phyloP scores from a whole-genome alignment of 1,140 invertebrate species.

The Temnothorax longispinosus region DNA sequence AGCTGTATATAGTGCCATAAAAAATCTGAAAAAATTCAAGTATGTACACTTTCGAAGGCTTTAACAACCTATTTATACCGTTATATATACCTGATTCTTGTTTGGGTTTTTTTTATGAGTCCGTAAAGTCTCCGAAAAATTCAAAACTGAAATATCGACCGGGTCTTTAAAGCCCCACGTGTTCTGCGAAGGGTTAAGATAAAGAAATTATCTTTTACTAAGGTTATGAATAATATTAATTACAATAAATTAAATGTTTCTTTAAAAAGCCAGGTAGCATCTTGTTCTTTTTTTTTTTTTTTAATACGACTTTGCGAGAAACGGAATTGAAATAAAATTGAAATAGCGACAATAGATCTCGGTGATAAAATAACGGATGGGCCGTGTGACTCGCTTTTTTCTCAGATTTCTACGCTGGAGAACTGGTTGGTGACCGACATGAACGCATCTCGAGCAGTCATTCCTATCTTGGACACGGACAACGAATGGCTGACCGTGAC shows the following conservation, averaged over 20 bases:
- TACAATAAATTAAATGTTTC: background rate
- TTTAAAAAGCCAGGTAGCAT: background rate
- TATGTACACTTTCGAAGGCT: no score
- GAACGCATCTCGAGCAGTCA: constrained; percentile 84
- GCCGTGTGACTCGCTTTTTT: constrained; percentile 25
- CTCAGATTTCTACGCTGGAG: constrained; percentile 87
- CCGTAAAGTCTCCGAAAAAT: no score
- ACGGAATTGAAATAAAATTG: background rate
- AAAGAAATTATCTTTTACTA: background rate
- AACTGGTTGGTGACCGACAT: constrained; percentile 89
- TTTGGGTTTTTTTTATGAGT: no score
- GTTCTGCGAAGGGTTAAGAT: no score
- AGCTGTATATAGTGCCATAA: no score
- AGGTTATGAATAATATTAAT: background rate
- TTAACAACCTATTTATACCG: no score
- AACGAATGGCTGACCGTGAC: constrained; percentile 87
- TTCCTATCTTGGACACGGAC: constrained; percentile 86
- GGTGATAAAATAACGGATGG: background rate
- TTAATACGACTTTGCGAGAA: background rate
- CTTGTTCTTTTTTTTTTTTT: background rate
- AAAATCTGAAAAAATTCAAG: no score
- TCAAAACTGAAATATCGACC: no score
- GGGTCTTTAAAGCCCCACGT: no score
- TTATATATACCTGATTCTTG: no score
- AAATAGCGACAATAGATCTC: background rate